Percentiles rank a stretch among this genome's conserved stretches.
Evolutionary conservation across 2,797 vertebrate species (phyloP).

Genomic region (Cetoscarus ocellatus): DNA sequence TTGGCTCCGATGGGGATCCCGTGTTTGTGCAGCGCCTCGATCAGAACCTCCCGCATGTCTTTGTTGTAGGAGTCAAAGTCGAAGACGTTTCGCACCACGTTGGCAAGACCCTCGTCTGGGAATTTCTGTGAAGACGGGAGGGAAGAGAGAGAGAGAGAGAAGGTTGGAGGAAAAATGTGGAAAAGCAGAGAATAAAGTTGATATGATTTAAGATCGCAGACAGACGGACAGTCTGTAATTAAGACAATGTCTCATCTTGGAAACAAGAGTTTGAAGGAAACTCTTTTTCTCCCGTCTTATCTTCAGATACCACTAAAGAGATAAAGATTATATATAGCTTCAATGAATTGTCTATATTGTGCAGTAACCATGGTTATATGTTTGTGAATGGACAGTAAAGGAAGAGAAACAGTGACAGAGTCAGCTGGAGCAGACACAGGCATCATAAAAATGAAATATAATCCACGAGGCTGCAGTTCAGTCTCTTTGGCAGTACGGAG

Average conservation of each 20-base stretch:
- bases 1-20: conserved; percentile 97
- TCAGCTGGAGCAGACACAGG: background rate
- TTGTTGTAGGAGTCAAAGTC: conserved; percentile 99
- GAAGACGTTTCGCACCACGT: conserved; percentile 95
- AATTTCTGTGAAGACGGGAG: conserved; percentile 91
- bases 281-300: background rate
- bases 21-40: conserved; percentile 92
- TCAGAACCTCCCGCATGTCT: conserved; percentile 91
- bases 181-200: conserved; percentile 2
- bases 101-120: conserved; percentile 93
- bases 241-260: background rate
- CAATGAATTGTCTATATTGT: conserved; percentile 4
- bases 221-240: conserved; percentile 6
- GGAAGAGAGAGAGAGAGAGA: background rate
- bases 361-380: conserved; percentile 10
- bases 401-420: background rate
- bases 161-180: background rate
- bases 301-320: conserved; percentile 9
- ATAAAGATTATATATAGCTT: conserved; percentile 3
- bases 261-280: background rate
- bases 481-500: background rate
- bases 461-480: background rate
- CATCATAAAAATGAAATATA: background rate
- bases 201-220: conserved; percentile 1
- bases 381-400: conserved; percentile 1